phyloP scores from a whole-genome alignment of 2,888 invertebrate genomes.

The Dolichopus griseipennis region DNA sequence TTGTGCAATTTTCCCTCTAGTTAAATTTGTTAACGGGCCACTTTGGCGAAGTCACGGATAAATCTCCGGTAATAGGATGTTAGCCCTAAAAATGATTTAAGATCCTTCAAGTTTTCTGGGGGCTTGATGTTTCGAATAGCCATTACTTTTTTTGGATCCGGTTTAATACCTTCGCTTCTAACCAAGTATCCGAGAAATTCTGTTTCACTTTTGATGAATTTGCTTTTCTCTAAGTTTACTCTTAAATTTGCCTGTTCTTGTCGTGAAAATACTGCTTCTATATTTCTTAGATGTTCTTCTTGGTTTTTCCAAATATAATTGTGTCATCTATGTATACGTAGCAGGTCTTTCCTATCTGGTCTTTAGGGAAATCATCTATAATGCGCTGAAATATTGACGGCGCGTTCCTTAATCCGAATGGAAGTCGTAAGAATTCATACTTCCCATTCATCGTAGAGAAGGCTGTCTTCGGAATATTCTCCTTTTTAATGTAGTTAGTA shows the following conservation, averaged over 20 bases:
- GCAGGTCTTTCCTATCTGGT: slow-evolving; percentile 18
- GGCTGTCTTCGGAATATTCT: slow-evolving; percentile 17
- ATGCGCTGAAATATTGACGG: slow-evolving; percentile 20
- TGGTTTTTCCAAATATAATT: slow-evolving; percentile 21
- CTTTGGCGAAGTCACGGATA: slow-evolving; percentile 21
- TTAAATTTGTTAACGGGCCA: slow-evolving; percentile 22
- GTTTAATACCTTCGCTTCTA: slow-evolving; percentile 19
- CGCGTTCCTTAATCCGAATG: no score
- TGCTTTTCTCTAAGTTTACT: not conserved
- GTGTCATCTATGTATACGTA: slow-evolving; percentile 23
- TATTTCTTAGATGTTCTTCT: slow-evolving; percentile 17
- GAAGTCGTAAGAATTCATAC: slow-evolving; percentile 19
- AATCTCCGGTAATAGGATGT: slow-evolving; percentile 22
- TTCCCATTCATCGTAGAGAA: slow-evolving; percentile 22
- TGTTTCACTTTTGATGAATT: slow-evolving; percentile 21
- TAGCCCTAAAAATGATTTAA: slow-evolving; percentile 21
- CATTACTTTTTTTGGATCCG: slow-evolving; percentile 17
- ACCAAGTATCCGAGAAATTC: no score
- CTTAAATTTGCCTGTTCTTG: no score
- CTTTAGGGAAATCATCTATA: slow-evolving; percentile 23
- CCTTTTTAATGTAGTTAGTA: slow-evolving; percentile 17
- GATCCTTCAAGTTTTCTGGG: slow-evolving; percentile 18
- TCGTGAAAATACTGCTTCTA: slow-evolving; percentile 2
- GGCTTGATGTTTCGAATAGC: slow-evolving; percentile 16
- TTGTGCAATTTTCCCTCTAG: slow-evolving; percentile 21